phyloP scores from a whole-genome alignment of 2,888 invertebrate genomes.

The Bombyx huttoni region DNA sequence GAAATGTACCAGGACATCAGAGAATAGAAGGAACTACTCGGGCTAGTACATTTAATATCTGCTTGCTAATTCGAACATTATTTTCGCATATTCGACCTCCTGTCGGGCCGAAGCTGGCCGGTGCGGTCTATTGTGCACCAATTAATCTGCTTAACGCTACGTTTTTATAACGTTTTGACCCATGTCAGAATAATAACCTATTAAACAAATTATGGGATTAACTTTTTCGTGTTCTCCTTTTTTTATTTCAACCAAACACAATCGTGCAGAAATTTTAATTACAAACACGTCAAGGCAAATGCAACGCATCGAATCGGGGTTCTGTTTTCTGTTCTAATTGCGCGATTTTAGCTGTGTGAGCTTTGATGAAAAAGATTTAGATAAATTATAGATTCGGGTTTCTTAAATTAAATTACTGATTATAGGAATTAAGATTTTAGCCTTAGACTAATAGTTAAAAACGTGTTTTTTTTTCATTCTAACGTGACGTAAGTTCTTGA shows the following conservation, averaged over 20 bases:
- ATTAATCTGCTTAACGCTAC: conserved; percentile 14
- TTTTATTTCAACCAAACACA: conserved; percentile 1
- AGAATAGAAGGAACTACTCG: conserved; percentile 29
- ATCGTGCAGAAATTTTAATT: neutral
- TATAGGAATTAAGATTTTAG: too few species aligned
- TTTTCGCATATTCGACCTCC: conserved; percentile 26
- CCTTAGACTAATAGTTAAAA: too few species aligned
- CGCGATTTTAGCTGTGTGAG: neutral
- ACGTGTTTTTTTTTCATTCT: too few species aligned
- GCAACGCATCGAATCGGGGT: neutral
- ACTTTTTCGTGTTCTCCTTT: neutral
- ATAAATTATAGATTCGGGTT: too few species aligned
- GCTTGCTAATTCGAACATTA: conserved; percentile 28
- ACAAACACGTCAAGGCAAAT: conserved; percentile 2
- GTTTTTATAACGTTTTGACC: conserved; percentile 8
- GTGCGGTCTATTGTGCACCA: conserved; percentile 15
- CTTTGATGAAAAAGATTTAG: neutral
- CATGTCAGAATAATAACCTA: conserved; percentile 6
- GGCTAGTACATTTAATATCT: conserved; percentile 11
- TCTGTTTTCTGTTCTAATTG: neutral
- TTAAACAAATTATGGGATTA: conserved; percentile 5
- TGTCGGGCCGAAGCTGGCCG: conserved; percentile 24
- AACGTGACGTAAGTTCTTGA: too few species aligned
- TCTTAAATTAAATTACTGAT: too few species aligned
- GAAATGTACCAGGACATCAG: conserved; percentile 21